Evolutionary conservation across 2,113 vertebrate genomes (phyloP).

Genomic region (Tragelaphus buxtoni): DNA sequence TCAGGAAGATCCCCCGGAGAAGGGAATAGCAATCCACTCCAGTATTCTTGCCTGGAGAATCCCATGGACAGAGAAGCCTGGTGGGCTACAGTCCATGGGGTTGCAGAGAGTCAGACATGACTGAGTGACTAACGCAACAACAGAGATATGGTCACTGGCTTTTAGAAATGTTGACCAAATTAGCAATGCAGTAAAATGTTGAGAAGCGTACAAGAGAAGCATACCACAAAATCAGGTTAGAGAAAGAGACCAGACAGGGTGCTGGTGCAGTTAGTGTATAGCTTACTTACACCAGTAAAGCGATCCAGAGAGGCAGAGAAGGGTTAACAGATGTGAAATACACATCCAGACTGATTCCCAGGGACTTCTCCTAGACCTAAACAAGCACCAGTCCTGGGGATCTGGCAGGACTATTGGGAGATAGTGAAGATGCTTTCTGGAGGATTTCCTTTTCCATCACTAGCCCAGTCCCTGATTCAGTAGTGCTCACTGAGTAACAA

Average conservation of each 20-base stretch:
- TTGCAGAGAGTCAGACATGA: not conserved
- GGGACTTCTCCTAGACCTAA: not conserved
- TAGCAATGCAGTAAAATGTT: not conserved
- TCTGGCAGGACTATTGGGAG: accelerated
- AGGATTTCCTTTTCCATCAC: not conserved
- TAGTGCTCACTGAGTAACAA: not conserved
- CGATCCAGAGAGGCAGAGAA: not conserved
- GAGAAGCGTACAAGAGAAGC: not conserved
- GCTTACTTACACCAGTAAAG: not conserved
- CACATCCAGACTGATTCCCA: not conserved
- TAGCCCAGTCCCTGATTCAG: not conserved
- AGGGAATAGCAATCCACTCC: not conserved
- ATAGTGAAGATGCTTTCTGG: not conserved
- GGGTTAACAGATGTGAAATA: not conserved
- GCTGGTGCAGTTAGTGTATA: not conserved
- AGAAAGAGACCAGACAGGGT: not conserved
- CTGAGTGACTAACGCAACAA: not conserved
- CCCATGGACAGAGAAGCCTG: not conserved
- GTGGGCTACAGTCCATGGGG: not conserved
- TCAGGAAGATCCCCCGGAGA: not conserved
- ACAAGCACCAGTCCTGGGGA: not conserved
- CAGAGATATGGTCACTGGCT: not conserved
- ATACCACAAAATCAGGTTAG: not conserved
- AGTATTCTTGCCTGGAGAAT: not conserved
- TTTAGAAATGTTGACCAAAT: not conserved